Base-by-base conservation (phyloP, 2,888 invertebrate species). In the Drosophila putrida region DNA sequence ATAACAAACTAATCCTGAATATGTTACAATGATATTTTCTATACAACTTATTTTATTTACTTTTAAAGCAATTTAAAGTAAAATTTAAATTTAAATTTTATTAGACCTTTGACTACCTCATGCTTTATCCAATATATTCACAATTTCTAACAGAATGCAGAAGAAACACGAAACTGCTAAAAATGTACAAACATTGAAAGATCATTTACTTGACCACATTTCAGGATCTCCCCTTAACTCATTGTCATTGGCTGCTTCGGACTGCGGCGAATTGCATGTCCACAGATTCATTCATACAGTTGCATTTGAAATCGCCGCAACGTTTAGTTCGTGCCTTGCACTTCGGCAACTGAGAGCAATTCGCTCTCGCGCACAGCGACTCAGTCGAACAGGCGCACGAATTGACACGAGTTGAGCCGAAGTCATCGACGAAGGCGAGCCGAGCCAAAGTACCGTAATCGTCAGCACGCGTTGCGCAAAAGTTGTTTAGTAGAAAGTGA, bases 401-500 rank as follows among this genome's bases (percentile, higher is more conserved):
- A 10, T 2, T 28, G 36, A 36, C 15, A 58, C 77, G 77, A 70
- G 33, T 9, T 11, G 28, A 54, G 20, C 54, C 82, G 73, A 80
- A 57, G 61, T 31, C 0, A 8, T 4, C 0, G 2, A 13, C 44
- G 36, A 47, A 35, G 41, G 10, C 73, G 71, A 61, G 41, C 46
- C 82, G 72, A 71, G 39, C 8, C 27, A 6, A 10, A 55, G 27
- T 65, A 58, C 57, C 41, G 65, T 66, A 73, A 60, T 83, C 79
- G 71, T 67, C 64, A 66, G 59, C 63, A 66, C 71, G 71, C 77
- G 79, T 75, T 74, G 73, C 73, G 82, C 87, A 89, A 90, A 90
- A 90, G 82, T 55, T 84, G 89, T 90, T 92, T 91, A 92, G 92
- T 92, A 90, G 89, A 90, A 91, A 90, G 91, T 91, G 90, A 90